A percentile compares a stretch with the other conserved stretches of the same genome.
These are phyloP conservation scores for Sinocyclocheilus anshuiensis DNA, from an alignment of 2,113 vertebrate genomes.

Conservation along the genomic window DNA sequence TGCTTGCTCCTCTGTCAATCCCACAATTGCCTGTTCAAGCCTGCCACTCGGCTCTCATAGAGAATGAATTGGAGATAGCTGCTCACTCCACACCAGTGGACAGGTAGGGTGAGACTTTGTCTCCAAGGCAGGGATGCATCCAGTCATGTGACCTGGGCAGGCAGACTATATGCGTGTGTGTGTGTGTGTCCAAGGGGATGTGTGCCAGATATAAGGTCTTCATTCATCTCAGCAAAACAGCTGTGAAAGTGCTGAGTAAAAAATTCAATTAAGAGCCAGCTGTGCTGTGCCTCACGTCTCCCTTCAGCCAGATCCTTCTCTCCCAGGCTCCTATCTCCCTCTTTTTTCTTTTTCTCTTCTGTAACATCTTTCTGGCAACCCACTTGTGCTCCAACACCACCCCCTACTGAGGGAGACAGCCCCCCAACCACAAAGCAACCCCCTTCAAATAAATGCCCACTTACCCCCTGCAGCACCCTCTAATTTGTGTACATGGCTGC, in stretches of 20 bases:
- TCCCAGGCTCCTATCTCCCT: background rate
- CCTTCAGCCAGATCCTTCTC: constrained; percentile 63
- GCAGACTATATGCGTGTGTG: background rate
- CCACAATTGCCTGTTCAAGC: background rate
- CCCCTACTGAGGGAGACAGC: constrained; percentile 28
- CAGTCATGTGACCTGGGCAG: constrained; percentile 1
- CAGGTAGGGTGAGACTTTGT: constrained; percentile 18
- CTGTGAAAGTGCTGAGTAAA: constrained; percentile 75
- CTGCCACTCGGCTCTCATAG: background rate
- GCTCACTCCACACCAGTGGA: background rate
- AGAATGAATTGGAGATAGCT: background rate
- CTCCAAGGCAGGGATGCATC: background rate
- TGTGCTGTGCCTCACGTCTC: constrained; percentile 72
- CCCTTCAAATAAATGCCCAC: constrained; percentile 4
- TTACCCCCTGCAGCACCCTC: constrained; percentile 55
- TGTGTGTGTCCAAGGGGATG: constrained; percentile 45
- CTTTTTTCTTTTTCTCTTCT: constrained; percentile 40
- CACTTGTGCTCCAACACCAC: constrained; percentile 57
- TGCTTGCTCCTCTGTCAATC: background rate
- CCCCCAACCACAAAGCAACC: constrained; percentile 8
- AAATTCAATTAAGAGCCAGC: constrained; percentile 81
- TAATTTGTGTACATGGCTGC: constrained; percentile 61
- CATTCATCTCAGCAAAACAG: constrained; percentile 71
- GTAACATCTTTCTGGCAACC: constrained; percentile 68
- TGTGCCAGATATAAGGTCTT: constrained; percentile 61